Evolutionary conservation across 1,140 invertebrate species (phyloP), one percentile per base, ranked within the genome.

Genomic region (Aphelenchoides besseyi): DNA sequence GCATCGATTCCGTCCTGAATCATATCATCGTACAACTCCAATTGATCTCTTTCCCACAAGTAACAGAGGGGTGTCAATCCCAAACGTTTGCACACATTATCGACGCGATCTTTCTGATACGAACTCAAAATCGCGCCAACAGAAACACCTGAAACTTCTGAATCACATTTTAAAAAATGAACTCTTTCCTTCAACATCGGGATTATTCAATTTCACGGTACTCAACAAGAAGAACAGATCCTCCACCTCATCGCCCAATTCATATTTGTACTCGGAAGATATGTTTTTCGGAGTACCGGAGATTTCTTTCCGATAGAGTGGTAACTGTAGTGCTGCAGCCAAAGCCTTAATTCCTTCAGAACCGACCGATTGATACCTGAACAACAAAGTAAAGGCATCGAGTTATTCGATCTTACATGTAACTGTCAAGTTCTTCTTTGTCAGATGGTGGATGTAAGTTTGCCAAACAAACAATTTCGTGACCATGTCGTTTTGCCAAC

Each of bases 71-170:
- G 90, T 72, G 91, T 89, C 73, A 98, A 88, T 77, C 90, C 90
- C 79, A 99, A 89, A 81, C 96, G 89, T 79, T 88, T 89, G 87
- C 96, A 99, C 89, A 98, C 94, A 91, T 96, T 93, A 89, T 98
- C 94, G 69, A 98, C 94, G 82, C 96, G 89, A 77, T 94, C 89
- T 86, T 94, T 89, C 88, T 99, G 96, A 87, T 98, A 98, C 87
- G 95, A 92, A 71, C 95, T 98, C 70, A 97, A 88, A 85, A 99
- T 97, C 72, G 96, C 95, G 73, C 96, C 96, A 77, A 93, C 92
- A 71, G 94, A 91, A 69, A 99, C 93, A 74, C 91, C 95, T 85
- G 96, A 91, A 78, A 30, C 3, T 35, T 57, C 18, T 5, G 26
- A 9, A 55, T 9, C 9, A 66, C 66, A 74, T 41, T 37, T 35